These are phyloP conservation scores for Conus canariensis DNA, from an alignment of 2,888 invertebrate species.

Conservation along the genomic window DNA sequence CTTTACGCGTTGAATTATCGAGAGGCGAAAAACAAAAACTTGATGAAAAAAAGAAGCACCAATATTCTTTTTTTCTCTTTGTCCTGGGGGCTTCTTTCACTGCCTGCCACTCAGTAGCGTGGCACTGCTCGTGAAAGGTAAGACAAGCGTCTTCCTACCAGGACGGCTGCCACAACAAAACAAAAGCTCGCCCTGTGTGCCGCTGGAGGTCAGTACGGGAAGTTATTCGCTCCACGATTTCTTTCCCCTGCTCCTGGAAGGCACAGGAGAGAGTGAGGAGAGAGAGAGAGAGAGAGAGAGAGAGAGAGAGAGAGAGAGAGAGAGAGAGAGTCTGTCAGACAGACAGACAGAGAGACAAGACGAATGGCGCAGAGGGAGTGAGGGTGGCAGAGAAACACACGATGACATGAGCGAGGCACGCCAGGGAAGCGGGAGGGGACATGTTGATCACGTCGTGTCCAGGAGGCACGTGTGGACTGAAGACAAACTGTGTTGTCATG, in stretches of 20 bases:
- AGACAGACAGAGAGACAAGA: background rate
- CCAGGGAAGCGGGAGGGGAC: background rate
- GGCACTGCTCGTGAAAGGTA: conserved; percentile 2
- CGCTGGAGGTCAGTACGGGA: too few species aligned
- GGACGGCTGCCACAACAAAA: too few species aligned
- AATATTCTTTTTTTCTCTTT: background rate
- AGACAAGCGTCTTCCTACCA: background rate
- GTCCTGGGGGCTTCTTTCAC: background rate
- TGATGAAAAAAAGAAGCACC: background rate
- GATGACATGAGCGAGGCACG: background rate
- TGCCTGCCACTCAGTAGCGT: background rate
- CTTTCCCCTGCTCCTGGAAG: background rate
- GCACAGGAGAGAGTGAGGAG: background rate
- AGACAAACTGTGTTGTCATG: background rate
- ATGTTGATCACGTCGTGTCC: background rate
- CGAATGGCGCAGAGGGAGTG: background rate
- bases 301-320: background rate
- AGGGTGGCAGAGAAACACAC: background rate
- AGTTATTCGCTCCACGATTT: background rate
- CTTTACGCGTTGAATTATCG: background rate
- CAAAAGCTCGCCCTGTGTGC: too few species aligned
- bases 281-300: background rate
- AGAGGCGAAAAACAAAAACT: background rate
- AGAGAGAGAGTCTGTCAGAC: too few species aligned
- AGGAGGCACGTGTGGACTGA: background rate